A percentile compares a stretch with the other conserved stretches of the same genome.
Evolutionary conservation across 2,888 invertebrate species (phyloP).

Genomic region (Spisula subtruncata): DNA sequence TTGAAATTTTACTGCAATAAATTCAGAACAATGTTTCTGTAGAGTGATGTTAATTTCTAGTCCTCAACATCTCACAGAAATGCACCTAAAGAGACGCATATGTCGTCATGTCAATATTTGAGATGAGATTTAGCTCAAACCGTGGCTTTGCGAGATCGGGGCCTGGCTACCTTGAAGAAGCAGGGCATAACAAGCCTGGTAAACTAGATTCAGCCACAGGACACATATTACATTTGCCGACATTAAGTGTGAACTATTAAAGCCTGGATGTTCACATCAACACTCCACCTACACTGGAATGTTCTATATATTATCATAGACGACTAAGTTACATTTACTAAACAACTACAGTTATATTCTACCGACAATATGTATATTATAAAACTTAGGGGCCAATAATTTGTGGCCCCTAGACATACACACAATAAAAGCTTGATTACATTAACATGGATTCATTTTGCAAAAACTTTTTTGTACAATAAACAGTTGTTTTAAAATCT

Average conservation of each 20-base stretch:
- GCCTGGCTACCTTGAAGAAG: too few species aligned
- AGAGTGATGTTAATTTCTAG: too few species aligned
- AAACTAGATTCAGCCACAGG: neutral
- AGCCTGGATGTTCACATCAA: neutral
- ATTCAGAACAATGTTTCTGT: too few species aligned
- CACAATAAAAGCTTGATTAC: conserved; percentile 5
- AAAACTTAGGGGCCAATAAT: neutral
- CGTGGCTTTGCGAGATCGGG: too few species aligned
- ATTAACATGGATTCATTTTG: neutral
- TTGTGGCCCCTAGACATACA: neutral
- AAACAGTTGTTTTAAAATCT: conserved; percentile 8
- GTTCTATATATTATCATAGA: conserved; percentile 3
- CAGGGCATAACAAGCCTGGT: neutral
- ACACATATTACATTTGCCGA: neutral
- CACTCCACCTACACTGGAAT: neutral
- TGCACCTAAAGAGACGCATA: neutral
- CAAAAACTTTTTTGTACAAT: conserved; percentile 1
- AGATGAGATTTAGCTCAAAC: too few species aligned
- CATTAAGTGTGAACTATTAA: neutral
- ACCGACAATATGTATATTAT: conserved; percentile 17
- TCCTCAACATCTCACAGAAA: too few species aligned
- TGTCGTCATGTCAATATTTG: too few species aligned
- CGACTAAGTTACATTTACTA: neutral
- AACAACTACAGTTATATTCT: conserved; percentile 13
- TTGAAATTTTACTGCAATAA: too few species aligned